Evolutionary conservation across 2,888 invertebrate species (phyloP), one percentile per base, ranked within the genome.

Genomic region (Sycophila texana): DNA sequence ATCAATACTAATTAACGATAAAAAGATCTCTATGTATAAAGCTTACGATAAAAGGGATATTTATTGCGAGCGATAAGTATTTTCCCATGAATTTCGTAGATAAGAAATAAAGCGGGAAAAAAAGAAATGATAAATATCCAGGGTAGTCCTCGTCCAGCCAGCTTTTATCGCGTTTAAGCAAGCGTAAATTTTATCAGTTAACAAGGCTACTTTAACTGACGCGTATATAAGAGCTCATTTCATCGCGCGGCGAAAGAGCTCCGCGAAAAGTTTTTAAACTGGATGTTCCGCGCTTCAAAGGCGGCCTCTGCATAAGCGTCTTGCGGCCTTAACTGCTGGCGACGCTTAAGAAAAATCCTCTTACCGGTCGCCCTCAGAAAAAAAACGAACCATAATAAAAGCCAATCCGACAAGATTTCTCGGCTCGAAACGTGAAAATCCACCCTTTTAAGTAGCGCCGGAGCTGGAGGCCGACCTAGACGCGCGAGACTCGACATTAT

Each of bases 391-490:
- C 51, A 26, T 53, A 14, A 63, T 73, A 73, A 66, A 66, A 58
- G 26, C 26, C 58, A 60, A 74, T 67, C 47, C 63, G n/a, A 73
- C 63, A 30, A 68, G 68, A 73, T 63, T 63, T 73, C 30, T 0
- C 72, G 14, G 30, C 39, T n/a, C n/a, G 26, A 16, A 18, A 30
- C 63, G 39, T 12, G 18, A 47, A 63, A 63, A 63, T 63, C 63
- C 30, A 63, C 47, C 18, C 39, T 63, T 63, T 47, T 18, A 39
- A 26, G 26, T 26, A 26, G 3, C 26, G 26, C 4, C 18, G n/a
- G 18, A 16, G 18, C 47, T 13, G 26, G 16, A 60, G n/a, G n/a
- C 53, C 20, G 39, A 18, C 3, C 26, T 7, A 7, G 26, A 16
- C 7, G 22, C 13, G 22, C n/a, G n/a, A n/a, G n/a, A n/a, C n/a